A percentile compares a stretch with the other conserved stretches of the same genome.
phyloP scores from a whole-genome alignment of 2,113 vertebrate species.

The Rhizomys pruinosus region DNA sequence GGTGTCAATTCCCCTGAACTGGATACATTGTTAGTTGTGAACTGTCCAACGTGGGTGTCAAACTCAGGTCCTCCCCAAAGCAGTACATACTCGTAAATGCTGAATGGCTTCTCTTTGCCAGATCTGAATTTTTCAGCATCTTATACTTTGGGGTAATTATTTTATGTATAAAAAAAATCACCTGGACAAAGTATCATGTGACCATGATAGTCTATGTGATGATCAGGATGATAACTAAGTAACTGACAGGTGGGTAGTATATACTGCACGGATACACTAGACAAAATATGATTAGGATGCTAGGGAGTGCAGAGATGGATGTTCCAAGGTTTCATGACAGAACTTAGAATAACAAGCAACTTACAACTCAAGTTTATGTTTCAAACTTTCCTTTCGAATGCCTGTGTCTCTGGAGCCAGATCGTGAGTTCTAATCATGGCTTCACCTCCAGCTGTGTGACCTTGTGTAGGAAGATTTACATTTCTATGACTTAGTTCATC shows the following conservation, averaged over 20 bases:
- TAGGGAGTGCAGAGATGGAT: not conserved
- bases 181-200: not conserved
- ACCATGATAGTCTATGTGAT: too few relatives aligned
- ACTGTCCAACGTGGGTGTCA: too few relatives aligned
- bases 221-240: not conserved
- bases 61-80: too few relatives aligned
- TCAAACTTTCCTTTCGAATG: not conserved
- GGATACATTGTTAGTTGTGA: too few relatives aligned
- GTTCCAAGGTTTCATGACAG: not conserved
- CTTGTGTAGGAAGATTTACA: not conserved
- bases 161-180: not conserved
- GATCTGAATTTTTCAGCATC: not conserved
- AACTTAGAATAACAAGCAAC: not conserved
- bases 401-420: not conserved
- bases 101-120: not conserved
- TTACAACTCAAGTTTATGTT: not conserved
- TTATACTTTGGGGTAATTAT: not conserved
- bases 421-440: not conserved
- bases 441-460: not conserved
- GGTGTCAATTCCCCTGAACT: too few relatives aligned
- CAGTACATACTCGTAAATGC: too few relatives aligned
- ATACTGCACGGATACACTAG: not conserved
- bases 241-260: too few relatives aligned
- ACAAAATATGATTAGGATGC: not conserved
- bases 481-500: not conserved